Base-by-base conservation (phyloP, 2,888 invertebrate genomes). In the Pharmacophagus antenor region DNA sequence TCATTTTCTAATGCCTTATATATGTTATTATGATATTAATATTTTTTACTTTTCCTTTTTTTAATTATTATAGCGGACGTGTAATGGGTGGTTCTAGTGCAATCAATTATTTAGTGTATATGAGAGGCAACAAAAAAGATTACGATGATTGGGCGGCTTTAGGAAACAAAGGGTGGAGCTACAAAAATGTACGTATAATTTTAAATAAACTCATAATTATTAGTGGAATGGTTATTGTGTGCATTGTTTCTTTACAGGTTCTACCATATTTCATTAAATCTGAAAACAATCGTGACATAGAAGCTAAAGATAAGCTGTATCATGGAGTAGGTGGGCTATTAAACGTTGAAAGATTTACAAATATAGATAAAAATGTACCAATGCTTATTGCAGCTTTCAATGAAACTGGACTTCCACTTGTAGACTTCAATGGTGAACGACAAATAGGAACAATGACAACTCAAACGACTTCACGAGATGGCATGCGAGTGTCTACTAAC, bases 51-150 rank as follows among this genome's bases (percentile, higher is more conserved):
- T n/a, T n/a, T 37, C 5, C n/a, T 37, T 37, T 6, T n/a, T 17
- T 21, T 12, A 49, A 49, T 27, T 10, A 18, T 49, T 49, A 25
- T 31, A 91, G 92, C 58, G 93, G 93, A 3, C 93, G 92, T 73
- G 93, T 94, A 2, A 92, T 95, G 91, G 95, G 95, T 17, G 95
- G 95, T 2, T 92, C 93, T 2, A 94, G 94, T 65, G 83, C 93
- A 44, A 89, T 93, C 48, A 95, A 95, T 77, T 93, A 92, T 77
- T 88, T 95, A 84, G 93, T 92, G 27, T 94, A 93, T 73, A 92
- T 92, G 74, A 78, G 93, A 76, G 93, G 93, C 42, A 92, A 92
- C 70, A 92, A 88, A 58, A 76, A 84, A 41, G 94, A 94, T 74
- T 95, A 94, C 72, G 92, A 94, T 70, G 87, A 91, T 61, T 95